Evolutionary conservation across 2,797 vertebrate genomes (phyloP).

Genomic region (Zalophus californianus): DNA sequence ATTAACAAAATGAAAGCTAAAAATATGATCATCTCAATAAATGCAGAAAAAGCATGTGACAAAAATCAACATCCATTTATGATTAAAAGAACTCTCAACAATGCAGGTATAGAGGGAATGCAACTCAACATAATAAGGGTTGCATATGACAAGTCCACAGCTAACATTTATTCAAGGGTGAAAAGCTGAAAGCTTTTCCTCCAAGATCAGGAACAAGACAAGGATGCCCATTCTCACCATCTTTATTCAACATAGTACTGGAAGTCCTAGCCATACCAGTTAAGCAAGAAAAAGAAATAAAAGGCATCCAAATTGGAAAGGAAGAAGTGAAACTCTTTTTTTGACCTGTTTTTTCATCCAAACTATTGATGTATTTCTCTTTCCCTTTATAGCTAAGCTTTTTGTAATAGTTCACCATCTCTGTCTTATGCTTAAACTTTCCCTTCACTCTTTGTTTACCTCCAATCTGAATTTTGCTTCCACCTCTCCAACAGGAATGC

Average conservation of each 20-base stretch:
- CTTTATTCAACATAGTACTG: not conserved
- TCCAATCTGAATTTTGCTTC: not conserved
- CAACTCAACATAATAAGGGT: not conserved
- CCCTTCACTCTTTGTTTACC: not conserved
- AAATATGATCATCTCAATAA: not conserved
- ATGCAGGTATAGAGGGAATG: not conserved
- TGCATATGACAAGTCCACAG: not conserved
- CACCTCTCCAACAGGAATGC: not conserved
- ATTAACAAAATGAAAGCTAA: not conserved
- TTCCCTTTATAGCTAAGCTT: not conserved
- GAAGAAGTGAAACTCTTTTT: not conserved
- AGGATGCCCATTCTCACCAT: not conserved
- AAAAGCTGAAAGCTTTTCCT: not conserved
- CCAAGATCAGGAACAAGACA: not conserved
- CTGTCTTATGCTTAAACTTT: not conserved
- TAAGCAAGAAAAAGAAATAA: not conserved
- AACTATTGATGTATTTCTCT: not conserved
- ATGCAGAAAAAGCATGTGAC: not conserved
- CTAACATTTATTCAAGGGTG: not conserved
- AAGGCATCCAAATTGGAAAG: not conserved
- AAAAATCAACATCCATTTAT: not conserved
- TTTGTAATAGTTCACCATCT: not conserved
- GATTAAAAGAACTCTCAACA: not conserved
- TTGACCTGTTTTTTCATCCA: not conserved
- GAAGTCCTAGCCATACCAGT: not conserved